These are phyloP conservation scores for Ridgeia piscesae DNA, from an alignment of 1,140 invertebrate genomes.

Conservation along the genomic window DNA sequence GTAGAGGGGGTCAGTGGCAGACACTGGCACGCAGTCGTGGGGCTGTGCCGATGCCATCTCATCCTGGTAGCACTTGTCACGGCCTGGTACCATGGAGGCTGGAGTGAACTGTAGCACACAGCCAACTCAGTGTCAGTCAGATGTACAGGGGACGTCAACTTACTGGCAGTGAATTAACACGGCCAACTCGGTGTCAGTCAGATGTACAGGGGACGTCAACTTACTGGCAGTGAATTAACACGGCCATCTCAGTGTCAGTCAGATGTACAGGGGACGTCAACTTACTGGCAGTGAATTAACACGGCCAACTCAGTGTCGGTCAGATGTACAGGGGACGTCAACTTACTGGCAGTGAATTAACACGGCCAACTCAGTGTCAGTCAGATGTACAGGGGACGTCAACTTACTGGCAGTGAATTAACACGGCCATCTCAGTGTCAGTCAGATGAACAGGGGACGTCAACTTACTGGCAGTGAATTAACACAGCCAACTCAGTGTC, in stretches of 20 bases:
- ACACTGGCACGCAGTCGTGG: constrained; percentile 79
- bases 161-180: neutral
- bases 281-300: too few species aligned
- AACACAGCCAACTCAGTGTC: neutral
- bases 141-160: neutral
- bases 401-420: neutral
- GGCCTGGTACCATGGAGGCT: constrained; percentile 60
- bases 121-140: neutral
- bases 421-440: neutral
- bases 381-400: neutral
- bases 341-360: neutral
- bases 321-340: neutral
- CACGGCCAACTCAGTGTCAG: neutral
- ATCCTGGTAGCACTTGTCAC: constrained; percentile 78
- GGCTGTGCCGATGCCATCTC: constrained; percentile 67
- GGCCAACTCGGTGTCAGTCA: neutral
- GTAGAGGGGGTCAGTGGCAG: constrained; percentile 86
- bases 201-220: neutral
- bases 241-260: neutral
- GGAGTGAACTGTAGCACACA: constrained; percentile 39
- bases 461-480: neutral
- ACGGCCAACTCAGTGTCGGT: neutral
- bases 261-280: neutral
- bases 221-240: too few species aligned
- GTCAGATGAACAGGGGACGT: neutral